These are phyloP conservation scores for Huso huso DNA, from an alignment of 2,797 vertebrate species.

Conservation along the genomic window DNA sequence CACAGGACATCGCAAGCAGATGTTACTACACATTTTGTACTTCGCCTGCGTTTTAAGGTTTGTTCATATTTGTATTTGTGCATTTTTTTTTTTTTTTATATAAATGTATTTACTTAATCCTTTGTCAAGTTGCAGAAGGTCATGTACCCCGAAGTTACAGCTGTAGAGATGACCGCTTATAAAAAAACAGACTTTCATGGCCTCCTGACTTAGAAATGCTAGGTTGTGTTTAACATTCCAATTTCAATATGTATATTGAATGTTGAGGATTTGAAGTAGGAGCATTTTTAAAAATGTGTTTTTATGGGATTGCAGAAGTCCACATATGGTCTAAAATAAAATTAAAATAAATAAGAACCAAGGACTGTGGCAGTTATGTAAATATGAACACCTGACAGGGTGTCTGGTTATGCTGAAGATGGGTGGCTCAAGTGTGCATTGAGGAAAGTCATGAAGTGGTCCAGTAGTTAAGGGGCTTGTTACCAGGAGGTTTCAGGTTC, in stretches of 20 bases:
- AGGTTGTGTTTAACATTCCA: too few species aligned
- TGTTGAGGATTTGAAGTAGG: slow-evolving; percentile 2
- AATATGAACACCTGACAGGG: too few species aligned
- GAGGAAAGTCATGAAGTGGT: too few species aligned
- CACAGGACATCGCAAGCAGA: slow-evolving; percentile 36
- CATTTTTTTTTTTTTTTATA: slow-evolving; percentile 21
- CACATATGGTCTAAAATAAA: too few species aligned
- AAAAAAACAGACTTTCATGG: not conserved
- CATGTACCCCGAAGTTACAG: slow-evolving; percentile 37
- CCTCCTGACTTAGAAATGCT: too few species aligned
- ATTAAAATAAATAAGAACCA: too few species aligned
- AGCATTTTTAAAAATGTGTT: slow-evolving; percentile 31
- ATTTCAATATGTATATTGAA: too few species aligned
- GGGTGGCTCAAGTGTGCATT: too few species aligned
- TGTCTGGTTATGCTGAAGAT: too few species aligned
- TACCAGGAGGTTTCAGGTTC: too few species aligned
- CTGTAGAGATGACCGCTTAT: slow-evolving; percentile 27
- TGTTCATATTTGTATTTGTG: slow-evolving; percentile 14
- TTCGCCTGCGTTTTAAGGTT: not conserved
- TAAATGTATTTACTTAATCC: slow-evolving; percentile 40
- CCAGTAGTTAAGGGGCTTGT: too few species aligned
- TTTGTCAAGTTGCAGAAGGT: slow-evolving; percentile 42
- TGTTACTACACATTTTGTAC: slow-evolving; percentile 22
- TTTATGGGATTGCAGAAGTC: not conserved
- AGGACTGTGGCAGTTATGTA: too few species aligned